Conservation (phyloP, 2,113 vertebrate species). For the Heloderma charlesbogerti region DNA sequence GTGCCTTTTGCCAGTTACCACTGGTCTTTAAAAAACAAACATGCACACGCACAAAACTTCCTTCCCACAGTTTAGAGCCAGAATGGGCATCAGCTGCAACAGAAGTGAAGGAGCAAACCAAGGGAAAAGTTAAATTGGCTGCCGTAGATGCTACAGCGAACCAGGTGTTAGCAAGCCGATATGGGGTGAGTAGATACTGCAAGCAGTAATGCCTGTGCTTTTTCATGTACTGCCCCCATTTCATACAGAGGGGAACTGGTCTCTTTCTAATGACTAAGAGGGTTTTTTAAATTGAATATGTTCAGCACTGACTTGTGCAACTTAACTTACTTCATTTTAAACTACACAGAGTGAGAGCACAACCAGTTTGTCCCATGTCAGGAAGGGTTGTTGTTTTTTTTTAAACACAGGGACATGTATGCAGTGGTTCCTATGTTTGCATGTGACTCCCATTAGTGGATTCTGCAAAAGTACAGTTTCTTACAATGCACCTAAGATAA, state of each 20-base stretch:
- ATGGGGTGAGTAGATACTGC: slow-evolving; percentile 82
- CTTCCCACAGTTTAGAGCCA: slow-evolving; percentile 86
- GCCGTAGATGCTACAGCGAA: slow-evolving; percentile 93
- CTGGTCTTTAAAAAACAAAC: background rate
- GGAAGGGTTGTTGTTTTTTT: background rate
- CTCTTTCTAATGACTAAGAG: background rate
- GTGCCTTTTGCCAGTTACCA: background rate
- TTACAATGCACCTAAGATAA: no score
- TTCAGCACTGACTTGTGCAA: background rate
- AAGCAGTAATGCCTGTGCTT: no score
- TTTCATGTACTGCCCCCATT: background rate
- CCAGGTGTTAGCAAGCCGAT: slow-evolving; percentile 85
- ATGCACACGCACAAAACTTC: background rate
- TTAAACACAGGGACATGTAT: no score
- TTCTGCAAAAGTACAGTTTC: background rate
- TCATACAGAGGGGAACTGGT: background rate
- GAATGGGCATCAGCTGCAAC: slow-evolving; percentile 94
- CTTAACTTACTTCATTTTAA: background rate
- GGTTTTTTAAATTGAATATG: background rate
- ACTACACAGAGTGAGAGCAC: background rate
- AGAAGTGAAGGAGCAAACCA: slow-evolving; percentile 92
- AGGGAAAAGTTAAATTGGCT: slow-evolving; percentile 92
- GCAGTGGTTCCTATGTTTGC: background rate
- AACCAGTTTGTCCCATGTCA: background rate
- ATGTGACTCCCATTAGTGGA: background rate